phyloP scores from a whole-genome alignment of 2,113 vertebrate species.

The Elgaria multicarinata region DNA sequence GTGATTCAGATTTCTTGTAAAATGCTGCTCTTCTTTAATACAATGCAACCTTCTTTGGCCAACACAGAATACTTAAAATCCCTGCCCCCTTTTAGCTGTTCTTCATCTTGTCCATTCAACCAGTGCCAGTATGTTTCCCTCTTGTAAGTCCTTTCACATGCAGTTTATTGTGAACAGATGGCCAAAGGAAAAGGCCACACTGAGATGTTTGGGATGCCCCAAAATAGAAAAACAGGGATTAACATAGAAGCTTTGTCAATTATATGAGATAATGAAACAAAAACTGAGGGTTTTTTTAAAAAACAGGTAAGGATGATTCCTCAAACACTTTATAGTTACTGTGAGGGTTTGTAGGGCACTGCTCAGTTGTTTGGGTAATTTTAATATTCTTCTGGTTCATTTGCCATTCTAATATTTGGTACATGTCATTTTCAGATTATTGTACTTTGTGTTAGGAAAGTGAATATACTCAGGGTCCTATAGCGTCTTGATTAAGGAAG shows the following conservation, averaged over 20 bases:
- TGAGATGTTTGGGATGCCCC: background rate
- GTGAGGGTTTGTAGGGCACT: background rate
- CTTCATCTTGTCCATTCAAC: conserved; percentile 20
- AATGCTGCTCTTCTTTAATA: background rate
- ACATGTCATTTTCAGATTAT: background rate
- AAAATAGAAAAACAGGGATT: background rate
- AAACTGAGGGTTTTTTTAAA: background rate
- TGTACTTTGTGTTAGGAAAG: background rate
- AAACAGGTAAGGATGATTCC: background rate
- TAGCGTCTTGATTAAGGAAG: background rate
- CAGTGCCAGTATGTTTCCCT: background rate
- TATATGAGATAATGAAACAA: background rate
- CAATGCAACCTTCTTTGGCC: background rate
- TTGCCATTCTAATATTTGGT: background rate
- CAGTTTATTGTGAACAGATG: background rate
- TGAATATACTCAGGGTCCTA: background rate
- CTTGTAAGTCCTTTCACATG: background rate
- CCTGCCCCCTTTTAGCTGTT: background rate
- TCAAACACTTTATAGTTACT: background rate
- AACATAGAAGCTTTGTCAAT: background rate
- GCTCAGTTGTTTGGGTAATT: background rate
- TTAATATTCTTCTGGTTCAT: background rate
- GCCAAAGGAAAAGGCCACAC: background rate
- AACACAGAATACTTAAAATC: background rate
- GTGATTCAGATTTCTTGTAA: background rate